Evolutionary conservation across 23 tunicate genomes (phyloP).

Genomic region (Trididemnum miniatum): DNA sequence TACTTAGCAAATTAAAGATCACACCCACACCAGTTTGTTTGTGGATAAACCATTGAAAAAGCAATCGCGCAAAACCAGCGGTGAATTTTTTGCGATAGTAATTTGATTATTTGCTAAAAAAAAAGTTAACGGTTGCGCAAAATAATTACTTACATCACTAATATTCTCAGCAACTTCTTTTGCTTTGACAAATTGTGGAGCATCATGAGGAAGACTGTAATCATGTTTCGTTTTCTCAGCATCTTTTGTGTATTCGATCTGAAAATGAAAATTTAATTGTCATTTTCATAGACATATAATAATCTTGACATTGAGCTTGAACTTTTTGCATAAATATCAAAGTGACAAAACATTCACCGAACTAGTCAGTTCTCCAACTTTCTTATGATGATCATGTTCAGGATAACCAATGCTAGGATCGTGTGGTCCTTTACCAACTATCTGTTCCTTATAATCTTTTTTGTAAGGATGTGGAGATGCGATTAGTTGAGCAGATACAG

Average conservation of each 20-base stretch:
- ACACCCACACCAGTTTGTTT: too few relatives aligned
- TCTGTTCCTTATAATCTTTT: slow-evolving; percentile 70
- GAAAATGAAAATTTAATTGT: too few relatives aligned
- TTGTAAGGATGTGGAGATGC: slow-evolving; percentile 62
- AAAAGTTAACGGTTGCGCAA: too few relatives aligned
- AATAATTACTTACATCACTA: slow-evolving; percentile 81
- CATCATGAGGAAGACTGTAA: slow-evolving; percentile 75
- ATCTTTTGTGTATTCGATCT: slow-evolving; percentile 78
- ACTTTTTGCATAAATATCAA: too few relatives aligned
- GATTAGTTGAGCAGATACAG: slow-evolving; percentile 59
- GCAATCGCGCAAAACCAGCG: too few relatives aligned
- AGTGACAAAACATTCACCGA: too few relatives aligned
- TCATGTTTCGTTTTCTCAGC: slow-evolving; percentile 70
- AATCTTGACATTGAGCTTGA: too few relatives aligned
- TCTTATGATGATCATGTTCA: slow-evolving; percentile 54
- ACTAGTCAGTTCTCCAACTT: slow-evolving; percentile 56
- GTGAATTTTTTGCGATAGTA: too few relatives aligned
- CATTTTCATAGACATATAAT: too few relatives aligned
- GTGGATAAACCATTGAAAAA: too few relatives aligned
- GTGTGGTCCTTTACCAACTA: slow-evolving; percentile 68
- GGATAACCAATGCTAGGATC: slow-evolving; percentile 79
- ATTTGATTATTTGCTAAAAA: too few relatives aligned
- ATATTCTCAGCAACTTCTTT: slow-evolving; percentile 71
- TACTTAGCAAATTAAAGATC: too few relatives aligned
- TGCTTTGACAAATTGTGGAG: slow-evolving; percentile 89